Percentiles rank a stretch among this genome's conserved stretches.
Evolutionary conservation across 2,888 invertebrate genomes (phyloP).

Genomic region (Xestia rhomboidea): DNA sequence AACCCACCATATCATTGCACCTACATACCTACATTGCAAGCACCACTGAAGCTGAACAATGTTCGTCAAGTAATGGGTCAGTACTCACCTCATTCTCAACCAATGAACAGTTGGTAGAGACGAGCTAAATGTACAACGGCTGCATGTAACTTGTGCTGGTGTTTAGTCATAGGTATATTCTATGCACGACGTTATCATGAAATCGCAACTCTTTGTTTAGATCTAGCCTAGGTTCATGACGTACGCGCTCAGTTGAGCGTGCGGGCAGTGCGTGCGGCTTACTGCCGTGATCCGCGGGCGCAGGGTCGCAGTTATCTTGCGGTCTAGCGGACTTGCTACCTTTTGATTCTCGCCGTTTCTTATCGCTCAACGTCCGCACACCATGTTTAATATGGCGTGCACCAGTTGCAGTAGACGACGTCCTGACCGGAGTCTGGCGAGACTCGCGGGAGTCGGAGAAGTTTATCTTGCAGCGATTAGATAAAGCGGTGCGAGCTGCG

Average conservation of each 20-base stretch:
- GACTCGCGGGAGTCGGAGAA: constrained; percentile 72
- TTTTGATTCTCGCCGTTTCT: constrained; percentile 53
- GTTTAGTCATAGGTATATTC: constrained; percentile 30
- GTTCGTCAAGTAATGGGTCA: too few species aligned
- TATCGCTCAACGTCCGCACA: constrained; percentile 72
- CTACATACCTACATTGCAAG: too few species aligned
- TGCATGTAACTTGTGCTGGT: too few species aligned
- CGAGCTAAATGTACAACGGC: too few species aligned
- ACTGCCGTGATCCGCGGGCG: constrained; percentile 33
- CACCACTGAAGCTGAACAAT: too few species aligned
- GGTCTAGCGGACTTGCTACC: constrained; percentile 38
- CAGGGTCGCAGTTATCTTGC: constrained; percentile 44
- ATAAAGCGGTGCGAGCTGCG: constrained; percentile 81
- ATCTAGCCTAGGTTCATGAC: constrained; percentile 71
- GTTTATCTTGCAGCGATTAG: constrained; percentile 85
- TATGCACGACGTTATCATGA: constrained; percentile 60
- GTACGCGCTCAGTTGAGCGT: constrained; percentile 43
- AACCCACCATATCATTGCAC: too few species aligned
- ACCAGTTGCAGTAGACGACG: constrained; percentile 68
- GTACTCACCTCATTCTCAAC: too few species aligned
- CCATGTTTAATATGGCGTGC: constrained; percentile 72
- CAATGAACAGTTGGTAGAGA: too few species aligned
- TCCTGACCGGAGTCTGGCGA: constrained; percentile 54
- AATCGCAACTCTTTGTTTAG: constrained; percentile 71
- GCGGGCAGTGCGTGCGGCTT: constrained; percentile 25